Percentiles rank a stretch among this genome's conserved stretches.
Evolutionary conservation across 2,797 vertebrate genomes (phyloP).

Genomic region (Mus spretus): DNA sequence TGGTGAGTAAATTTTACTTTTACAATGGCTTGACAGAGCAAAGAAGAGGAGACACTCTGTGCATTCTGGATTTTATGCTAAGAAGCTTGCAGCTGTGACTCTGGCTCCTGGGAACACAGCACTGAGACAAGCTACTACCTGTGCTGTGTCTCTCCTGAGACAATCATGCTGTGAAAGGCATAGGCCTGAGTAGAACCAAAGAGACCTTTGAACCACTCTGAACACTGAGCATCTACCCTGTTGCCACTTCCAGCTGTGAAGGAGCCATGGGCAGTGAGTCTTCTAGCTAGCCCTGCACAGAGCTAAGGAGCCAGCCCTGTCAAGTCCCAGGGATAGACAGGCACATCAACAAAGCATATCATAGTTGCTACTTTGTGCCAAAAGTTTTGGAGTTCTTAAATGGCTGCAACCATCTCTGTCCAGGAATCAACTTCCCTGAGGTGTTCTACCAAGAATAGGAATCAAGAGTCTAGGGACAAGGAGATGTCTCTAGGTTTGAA

Average conservation of each 20-base stretch:
- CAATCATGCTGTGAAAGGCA: neutral
- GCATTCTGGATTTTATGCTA: neutral
- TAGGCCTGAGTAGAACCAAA: neutral
- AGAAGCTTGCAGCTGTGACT: neutral
- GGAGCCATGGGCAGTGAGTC: neutral
- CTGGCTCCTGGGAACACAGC: neutral
- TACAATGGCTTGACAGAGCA: neutral
- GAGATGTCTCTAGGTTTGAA: neutral
- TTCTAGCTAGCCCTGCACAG: rapidly evolving
- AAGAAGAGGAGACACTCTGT: neutral
- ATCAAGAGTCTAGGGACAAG: neutral
- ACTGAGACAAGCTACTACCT: neutral
- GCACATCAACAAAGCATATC: neutral
- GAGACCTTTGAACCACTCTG: neutral
- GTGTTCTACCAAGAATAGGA: no score
- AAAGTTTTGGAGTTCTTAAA: neutral
- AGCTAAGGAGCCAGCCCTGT: neutral
- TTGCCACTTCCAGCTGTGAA: neutral
- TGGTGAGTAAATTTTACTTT: no score
- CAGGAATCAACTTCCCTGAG: no score
- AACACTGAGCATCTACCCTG: no score
- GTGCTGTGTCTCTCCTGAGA: neutral
- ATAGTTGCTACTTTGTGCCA: neutral
- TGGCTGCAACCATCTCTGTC: neutral
- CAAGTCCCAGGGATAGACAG: neutral